Percentiles rank a stretch among this genome's conserved stretches.
Evolutionary conservation across 2,888 invertebrate species (phyloP).

Genomic region (Chalcis sispes): DNA sequence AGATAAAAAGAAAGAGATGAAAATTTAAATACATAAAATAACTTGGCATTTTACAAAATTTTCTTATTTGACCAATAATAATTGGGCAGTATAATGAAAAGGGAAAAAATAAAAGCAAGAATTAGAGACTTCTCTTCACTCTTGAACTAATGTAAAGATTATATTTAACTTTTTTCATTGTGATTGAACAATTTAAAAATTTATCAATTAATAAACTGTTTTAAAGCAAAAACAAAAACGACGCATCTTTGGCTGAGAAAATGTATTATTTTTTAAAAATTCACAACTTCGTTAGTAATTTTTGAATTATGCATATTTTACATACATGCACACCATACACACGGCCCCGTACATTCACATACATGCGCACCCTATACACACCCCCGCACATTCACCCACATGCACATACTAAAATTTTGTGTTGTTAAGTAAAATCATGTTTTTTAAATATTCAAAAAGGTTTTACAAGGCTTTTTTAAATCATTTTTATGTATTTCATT

Average conservation of each 20-base stretch:
- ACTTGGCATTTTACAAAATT: constrained; percentile 45
- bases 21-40: constrained; percentile 50
- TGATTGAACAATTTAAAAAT: constrained; percentile 48
- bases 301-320: constrained; percentile 22
- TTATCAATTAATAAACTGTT: constrained; percentile 27
- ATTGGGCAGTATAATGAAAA: constrained; percentile 31
- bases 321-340: too few relatives aligned
- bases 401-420: constrained; percentile 25
- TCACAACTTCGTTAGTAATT: constrained; percentile 42
- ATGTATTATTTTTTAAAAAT: constrained; percentile 44
- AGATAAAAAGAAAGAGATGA: constrained; percentile 46
- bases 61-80: constrained; percentile 45
- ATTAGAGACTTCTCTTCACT: constrained; percentile 26
- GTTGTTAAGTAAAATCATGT: constrained; percentile 43
- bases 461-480: constrained; percentile 8
- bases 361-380: too few relatives aligned
- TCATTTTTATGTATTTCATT: constrained; percentile 9
- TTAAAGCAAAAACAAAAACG: constrained; percentile 15
- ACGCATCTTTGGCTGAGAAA: constrained; percentile 23
- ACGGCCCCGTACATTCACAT: too few relatives aligned
- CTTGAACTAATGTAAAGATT: constrained; percentile 41
- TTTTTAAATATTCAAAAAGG: constrained; percentile 37
- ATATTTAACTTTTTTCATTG: constrained; percentile 8
- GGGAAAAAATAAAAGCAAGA: constrained; percentile 31
- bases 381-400: too few relatives aligned